Evolutionary conservation across 2,888 invertebrate genomes (phyloP), one percentile per base, ranked within the genome.

Genomic region (Escarpia spicata): DNA sequence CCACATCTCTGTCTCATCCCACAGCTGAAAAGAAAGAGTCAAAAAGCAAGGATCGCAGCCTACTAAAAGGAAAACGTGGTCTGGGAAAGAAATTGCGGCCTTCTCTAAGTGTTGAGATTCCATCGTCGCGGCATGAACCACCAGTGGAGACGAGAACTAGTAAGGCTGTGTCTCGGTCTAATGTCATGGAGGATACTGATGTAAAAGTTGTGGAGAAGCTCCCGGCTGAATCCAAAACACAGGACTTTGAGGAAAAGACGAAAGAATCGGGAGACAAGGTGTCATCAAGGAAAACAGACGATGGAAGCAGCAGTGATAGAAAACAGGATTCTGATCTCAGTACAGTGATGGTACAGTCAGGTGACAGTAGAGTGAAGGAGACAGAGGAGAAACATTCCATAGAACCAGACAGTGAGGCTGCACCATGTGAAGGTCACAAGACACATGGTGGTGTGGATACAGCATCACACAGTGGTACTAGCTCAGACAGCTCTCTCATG

Each of bases 31-130:
- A 75, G 75, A 75, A 75, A 75, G 75, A 75, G n/a, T 75, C 75
- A 26, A 75, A 75, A 75, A 75, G 75, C 75, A 75, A 75, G 75
- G 75, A 75, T n/a, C 75, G 75, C 75, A 75, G 75, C 75, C 75
- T 26, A n/a, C n/a, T 75, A 26, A 75, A 75, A 26, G 75, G 75
- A 26, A 75, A 75, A 26, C 75, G 15, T 26, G 75, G 75, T 75
- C 75, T 75, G 75, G 75, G 75, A 26, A 75, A 75, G 75, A 75
- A 75, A 75, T 2, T 75, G 75, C 75, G 26, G n/a, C 75, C 75
- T 26, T 26, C 75, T 15, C 75, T 75, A 75, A 75, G 26, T 6
- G 75, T 75, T 26, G 75, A 75, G 75, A 75, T 75, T 75, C 75
- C 75, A 6, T 75, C 75, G 19, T n/a, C 75, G 75, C 75, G n/a